phyloP scores from a whole-genome alignment of 2,113 vertebrate genomes.

The Ptychochromis oligacanthus region DNA sequence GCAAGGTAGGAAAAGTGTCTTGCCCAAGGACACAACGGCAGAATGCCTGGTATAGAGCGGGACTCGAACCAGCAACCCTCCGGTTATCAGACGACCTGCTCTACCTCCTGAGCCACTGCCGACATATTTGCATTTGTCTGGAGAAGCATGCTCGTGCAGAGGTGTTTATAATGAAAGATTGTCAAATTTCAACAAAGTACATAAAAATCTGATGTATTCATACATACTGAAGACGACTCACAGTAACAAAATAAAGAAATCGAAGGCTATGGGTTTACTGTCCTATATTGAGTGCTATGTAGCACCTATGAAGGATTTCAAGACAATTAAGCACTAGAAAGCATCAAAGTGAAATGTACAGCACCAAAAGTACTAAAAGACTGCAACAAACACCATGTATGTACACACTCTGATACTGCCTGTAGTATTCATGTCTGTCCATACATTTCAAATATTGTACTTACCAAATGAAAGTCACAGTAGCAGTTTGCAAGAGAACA shows the following conservation, averaged over 20 bases:
- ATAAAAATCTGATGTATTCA: neutral
- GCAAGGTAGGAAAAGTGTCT: too few relatives aligned
- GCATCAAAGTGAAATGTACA: neutral
- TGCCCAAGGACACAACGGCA: too few relatives aligned
- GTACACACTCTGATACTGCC: neutral
- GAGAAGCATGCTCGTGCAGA: neutral
- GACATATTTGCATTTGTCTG: neutral
- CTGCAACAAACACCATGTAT: neutral
- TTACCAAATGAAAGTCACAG: conserved; percentile 59
- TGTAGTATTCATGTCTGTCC: neutral
- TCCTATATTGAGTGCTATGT: neutral
- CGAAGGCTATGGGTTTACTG: neutral
- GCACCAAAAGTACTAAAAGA: neutral
- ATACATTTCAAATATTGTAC: conserved; percentile 47
- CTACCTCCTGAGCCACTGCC: too few relatives aligned
- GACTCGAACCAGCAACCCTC: too few relatives aligned
- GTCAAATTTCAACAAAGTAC: neutral
- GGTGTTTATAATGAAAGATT: neutral
- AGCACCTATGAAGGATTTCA: neutral
- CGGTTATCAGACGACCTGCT: too few relatives aligned
- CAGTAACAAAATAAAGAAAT: neutral
- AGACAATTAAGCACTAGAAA: neutral
- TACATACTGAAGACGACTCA: neutral
- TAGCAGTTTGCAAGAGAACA: conserved; percentile 29
- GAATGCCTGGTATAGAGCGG: too few relatives aligned